A percentile compares a stretch with the other conserved stretches of the same genome.
These are phyloP conservation scores for Pangasius sanitwongsei DNA, from an alignment of 2,797 vertebrate species.

Conservation along the genomic window DNA sequence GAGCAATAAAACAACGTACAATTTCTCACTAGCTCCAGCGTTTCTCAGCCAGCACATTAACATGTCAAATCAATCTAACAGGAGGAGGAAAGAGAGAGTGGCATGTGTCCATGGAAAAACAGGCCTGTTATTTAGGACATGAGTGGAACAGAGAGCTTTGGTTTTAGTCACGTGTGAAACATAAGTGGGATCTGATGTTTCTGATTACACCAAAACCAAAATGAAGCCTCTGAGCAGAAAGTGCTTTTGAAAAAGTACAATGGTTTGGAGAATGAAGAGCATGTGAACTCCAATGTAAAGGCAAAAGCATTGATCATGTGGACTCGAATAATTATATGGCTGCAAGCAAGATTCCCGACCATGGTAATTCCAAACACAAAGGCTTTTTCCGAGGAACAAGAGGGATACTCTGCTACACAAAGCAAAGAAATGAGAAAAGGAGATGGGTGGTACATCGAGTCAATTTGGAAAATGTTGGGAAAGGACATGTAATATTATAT, in stretches of 20 bases:
- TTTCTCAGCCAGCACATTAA: slow-evolving; percentile 15
- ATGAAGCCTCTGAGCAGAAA: slow-evolving; percentile 41
- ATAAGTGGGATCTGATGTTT: slow-evolving; percentile 59
- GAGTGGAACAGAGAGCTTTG: slow-evolving; percentile 38
- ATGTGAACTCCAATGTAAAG: slow-evolving; percentile 39
- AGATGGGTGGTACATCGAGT: slow-evolving; percentile 61
- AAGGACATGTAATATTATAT: slow-evolving; percentile 17
- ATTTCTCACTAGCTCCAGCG: neutral
- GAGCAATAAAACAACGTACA: neutral
- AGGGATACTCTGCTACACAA: slow-evolving; percentile 58
- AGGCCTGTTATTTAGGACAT: slow-evolving; percentile 60
- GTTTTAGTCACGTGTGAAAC: slow-evolving; percentile 55
- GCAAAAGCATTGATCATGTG: slow-evolving; percentile 51
- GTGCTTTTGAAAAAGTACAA: slow-evolving; percentile 28
- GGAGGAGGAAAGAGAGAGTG: slow-evolving; percentile 6
- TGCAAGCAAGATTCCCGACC: slow-evolving; percentile 59
- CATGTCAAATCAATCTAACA: slow-evolving; percentile 9
- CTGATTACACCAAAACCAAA: slow-evolving; percentile 52
- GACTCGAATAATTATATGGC: slow-evolving; percentile 66
- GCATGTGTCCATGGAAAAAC: slow-evolving; percentile 21
- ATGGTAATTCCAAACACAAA: slow-evolving; percentile 67
- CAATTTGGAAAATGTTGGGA: neutral
- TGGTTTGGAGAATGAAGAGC: slow-evolving; percentile 33
- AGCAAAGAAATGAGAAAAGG: slow-evolving; percentile 55
- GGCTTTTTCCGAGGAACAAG: slow-evolving; percentile 65